phyloP scores from a whole-genome alignment of 1,140 invertebrate species.

The Rhyacophila brunnea region DNA sequence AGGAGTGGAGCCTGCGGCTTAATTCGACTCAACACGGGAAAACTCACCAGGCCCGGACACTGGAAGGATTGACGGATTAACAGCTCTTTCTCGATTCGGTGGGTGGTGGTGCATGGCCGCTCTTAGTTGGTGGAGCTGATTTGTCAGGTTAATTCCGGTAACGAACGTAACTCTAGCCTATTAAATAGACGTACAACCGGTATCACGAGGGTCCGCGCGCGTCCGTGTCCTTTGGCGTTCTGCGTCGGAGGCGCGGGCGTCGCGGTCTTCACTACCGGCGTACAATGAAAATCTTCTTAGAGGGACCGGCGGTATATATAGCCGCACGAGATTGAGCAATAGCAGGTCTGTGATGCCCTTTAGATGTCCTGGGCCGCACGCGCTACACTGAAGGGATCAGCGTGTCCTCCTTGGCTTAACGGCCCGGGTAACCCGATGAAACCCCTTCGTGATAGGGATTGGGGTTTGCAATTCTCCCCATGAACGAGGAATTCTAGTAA shows the following conservation, averaged over 20 bases:
- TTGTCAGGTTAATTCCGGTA: conserved; percentile 89
- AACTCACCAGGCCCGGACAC: conserved; percentile 85
- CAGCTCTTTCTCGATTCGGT: conserved; percentile 87
- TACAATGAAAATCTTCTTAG: conserved; percentile 66
- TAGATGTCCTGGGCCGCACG: conserved; percentile 79
- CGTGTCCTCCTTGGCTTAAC: conserved; percentile 68
- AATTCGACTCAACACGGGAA: conserved; percentile 84
- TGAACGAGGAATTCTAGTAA: conserved; percentile 90
- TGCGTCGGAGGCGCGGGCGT: conserved; percentile 22
- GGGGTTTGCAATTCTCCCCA: conserved; percentile 78
- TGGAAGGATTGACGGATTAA: conserved; percentile 88
- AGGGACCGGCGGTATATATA: conserved; percentile 63
- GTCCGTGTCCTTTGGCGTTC: conserved; percentile 40
- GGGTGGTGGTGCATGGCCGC: conserved; percentile 85
- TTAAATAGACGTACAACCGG: conserved; percentile 61
- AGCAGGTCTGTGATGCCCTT: conserved; percentile 84
- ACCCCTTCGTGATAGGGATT: conserved; percentile 78
- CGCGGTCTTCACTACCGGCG: conserved; percentile 48
- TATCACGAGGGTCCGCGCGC: conserved; percentile 40
- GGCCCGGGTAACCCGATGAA: conserved; percentile 75
- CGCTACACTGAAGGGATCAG: conserved; percentile 79
- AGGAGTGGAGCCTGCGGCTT: conserved; percentile 89
- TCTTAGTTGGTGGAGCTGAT: conserved; percentile 84
- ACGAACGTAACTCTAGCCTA: conserved; percentile 77
- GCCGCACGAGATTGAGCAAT: conserved; percentile 75